Evolutionary conservation across 2,113 vertebrate genomes (phyloP).

Genomic region (Melanocharis versteri): DNA sequence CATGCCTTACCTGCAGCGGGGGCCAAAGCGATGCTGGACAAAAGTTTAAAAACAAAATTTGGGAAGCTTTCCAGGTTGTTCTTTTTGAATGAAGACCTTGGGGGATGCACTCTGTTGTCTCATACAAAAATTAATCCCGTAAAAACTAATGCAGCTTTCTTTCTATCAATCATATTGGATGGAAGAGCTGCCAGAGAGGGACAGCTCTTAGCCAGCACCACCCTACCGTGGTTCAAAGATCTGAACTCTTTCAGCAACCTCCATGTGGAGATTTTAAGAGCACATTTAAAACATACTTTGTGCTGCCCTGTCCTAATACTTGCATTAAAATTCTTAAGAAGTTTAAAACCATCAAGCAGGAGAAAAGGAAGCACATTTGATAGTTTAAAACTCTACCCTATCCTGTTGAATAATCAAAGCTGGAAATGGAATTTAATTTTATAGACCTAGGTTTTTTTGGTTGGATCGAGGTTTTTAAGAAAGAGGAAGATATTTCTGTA

Average conservation of each 20-base stretch:
- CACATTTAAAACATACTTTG: neutral
- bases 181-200: neutral
- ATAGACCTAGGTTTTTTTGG: neutral
- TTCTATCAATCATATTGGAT: neutral
- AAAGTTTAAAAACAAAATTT: slow-evolving; percentile 12
- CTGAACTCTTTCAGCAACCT: slow-evolving; percentile 13
- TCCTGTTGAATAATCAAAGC: slow-evolving; percentile 11
- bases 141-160: neutral
- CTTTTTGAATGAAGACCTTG: neutral
- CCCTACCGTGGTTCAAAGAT: neutral
- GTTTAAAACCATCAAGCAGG: neutral
- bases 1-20: neutral
- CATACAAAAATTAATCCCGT: neutral
- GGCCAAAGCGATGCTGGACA: neutral
- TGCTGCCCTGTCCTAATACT: neutral
- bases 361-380: neutral
- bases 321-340: slow-evolving; percentile 31
- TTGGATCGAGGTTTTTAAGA: neutral
- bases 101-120: neutral
- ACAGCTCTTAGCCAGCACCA: slow-evolving; percentile 1
- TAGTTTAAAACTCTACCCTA: neutral
- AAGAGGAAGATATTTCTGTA: neutral
- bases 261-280: slow-evolving; percentile 28
- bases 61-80: neutral
- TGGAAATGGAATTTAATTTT: slow-evolving; percentile 17